A percentile compares a stretch with the other conserved stretches of the same genome.
Conservation (phyloP, 2,797 vertebrate genomes). For the Lepilemur ruficaudatus region DNA sequence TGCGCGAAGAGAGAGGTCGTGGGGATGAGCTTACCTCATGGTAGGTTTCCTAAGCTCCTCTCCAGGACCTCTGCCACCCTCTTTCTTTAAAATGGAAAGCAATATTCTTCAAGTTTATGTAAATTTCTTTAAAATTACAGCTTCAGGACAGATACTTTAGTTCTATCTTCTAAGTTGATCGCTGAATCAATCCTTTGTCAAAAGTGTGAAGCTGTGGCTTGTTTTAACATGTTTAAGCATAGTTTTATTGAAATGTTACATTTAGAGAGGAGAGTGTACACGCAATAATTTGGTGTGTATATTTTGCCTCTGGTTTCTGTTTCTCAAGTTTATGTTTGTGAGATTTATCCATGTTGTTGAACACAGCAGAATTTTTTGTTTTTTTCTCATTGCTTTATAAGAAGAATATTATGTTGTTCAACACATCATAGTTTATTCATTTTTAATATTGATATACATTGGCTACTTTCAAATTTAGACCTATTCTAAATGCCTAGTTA, state of each 20-base stretch:
- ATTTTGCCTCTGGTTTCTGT: not conserved
- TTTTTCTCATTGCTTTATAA: not conserved
- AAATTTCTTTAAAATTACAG: not conserved
- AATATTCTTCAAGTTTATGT: slow-evolving; percentile 8
- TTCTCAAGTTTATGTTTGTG: not conserved
- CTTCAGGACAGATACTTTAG: not conserved
- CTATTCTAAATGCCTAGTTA: not conserved
- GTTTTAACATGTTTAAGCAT: not conserved
- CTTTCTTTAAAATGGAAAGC: not conserved
- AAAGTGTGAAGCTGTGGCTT: not conserved
- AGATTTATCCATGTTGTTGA: not conserved
- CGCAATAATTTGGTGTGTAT: not conserved
- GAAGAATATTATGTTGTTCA: not conserved
- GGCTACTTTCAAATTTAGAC: not conserved
- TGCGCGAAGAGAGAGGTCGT: no score
- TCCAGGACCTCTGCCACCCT: not conserved
- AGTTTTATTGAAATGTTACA: not conserved
- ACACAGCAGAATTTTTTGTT: not conserved
- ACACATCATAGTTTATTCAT: not conserved
- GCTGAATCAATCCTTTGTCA: not conserved
- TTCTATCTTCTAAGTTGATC: not conserved
- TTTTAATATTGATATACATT: not conserved
- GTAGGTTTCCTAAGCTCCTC: not conserved
- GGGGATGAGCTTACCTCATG: rapidly evolving
- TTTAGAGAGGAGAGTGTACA: rapidly evolving